phyloP scores from a whole-genome alignment of 2,797 vertebrate species.

The Parauchenoglanis punctatus region DNA sequence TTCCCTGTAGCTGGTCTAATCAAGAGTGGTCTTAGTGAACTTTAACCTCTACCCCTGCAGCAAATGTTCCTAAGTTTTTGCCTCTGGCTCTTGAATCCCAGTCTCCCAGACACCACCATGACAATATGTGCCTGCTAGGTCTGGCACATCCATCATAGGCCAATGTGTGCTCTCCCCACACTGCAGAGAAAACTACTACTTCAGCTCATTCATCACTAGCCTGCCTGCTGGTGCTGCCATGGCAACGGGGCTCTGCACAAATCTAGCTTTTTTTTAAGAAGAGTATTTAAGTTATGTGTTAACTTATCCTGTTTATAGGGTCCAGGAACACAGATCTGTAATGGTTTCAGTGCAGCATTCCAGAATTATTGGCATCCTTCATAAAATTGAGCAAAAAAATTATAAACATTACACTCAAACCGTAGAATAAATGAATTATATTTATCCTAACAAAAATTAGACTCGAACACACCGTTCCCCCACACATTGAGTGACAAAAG shows the following conservation, averaged over 20 bases:
- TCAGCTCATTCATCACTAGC: conserved; percentile 57
- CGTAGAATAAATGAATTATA: neutral
- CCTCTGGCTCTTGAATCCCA: conserved; percentile 29
- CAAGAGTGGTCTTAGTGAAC: conserved; percentile 32
- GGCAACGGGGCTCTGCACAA: conserved; percentile 54
- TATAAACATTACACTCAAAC: neutral
- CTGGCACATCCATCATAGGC: conserved; percentile 53
- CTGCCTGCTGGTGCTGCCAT: conserved; percentile 53
- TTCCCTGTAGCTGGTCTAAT: conserved; percentile 30
- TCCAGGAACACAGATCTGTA: neutral
- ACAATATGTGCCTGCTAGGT: conserved; percentile 49
- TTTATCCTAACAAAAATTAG: neutral
- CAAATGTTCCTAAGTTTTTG: conserved; percentile 40
- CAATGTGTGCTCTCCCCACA: conserved; percentile 49
- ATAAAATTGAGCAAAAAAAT: neutral
- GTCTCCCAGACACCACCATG: conserved; percentile 46
- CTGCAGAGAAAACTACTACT: conserved; percentile 42
- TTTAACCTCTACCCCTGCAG: conserved; percentile 42
- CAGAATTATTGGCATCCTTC: neutral
- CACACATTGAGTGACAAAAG: neutral
- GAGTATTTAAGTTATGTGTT: conserved; percentile 45
- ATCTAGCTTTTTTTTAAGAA: conserved; percentile 49
- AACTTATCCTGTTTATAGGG: conserved; percentile 9
- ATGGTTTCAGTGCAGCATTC: neutral
- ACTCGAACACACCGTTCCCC: neutral